Base-by-base conservation (phyloP, 2,888 invertebrate genomes). In the Rhingia rostrata region DNA sequence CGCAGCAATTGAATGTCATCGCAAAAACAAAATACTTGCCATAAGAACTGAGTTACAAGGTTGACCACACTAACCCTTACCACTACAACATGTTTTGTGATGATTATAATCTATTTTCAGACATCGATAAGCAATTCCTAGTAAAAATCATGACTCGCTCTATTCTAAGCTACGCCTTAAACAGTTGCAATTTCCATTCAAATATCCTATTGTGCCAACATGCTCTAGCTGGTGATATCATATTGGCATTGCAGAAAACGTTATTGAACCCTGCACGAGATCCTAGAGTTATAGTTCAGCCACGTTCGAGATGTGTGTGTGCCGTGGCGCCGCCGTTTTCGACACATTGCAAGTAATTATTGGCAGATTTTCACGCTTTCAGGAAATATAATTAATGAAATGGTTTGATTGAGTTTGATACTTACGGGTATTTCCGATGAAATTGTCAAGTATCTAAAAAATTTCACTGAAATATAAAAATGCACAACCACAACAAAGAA, bases 1-100 rank as follows among this genome's bases (percentile, higher is more conserved):
- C 74, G 87, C 88, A 2, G 90, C 91, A 33, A 90, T 92, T 45
- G 88, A 90, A 58, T 89, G 89, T 41, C 89, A 90, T 66, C 89
- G 88, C 47, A 88, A 89, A 14, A 88, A 90, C 54, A 89, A 89
- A 54, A 88, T 88, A 7, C 87, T 90, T 83, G 88, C 88, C 12
- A 88, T 91, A 39, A 88, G 89, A 6, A 89, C 88, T 41, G 90
- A 89, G 49, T 69, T 90, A 4, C 78, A 89, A 60, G 88, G 89
- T 89, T 87, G 22, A 45, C n/a, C 43, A 6, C 86, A 63, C 66
- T n/a, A 3, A n/a, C n/a, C n/a, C 10, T 22, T 0, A 32, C 6
- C 30, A 51, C 10, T 51, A 37, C 12, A 54, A 4, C n/a, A 2
- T n/a, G 10, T 33, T 6, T 45, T 14, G 3, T 22, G 22, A 12